phyloP scores from a whole-genome alignment of 2,888 invertebrate species.

The Cancer borealis region DNA sequence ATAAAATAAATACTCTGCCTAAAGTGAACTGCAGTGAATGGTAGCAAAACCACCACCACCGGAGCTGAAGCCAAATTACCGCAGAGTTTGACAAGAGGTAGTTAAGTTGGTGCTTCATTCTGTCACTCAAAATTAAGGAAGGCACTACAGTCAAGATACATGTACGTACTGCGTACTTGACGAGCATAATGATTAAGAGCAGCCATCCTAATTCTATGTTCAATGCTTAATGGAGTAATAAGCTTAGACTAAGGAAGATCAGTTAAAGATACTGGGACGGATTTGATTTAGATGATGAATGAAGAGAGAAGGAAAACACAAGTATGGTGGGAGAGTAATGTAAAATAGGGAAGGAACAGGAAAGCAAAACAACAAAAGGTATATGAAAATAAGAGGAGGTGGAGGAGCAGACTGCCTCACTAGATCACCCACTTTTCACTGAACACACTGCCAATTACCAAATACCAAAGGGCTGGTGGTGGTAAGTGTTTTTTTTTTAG shows the following conservation, averaged over 20 bases:
- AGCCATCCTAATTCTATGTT: no score
- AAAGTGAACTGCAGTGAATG: background rate
- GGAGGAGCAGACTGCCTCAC: constrained; percentile 3
- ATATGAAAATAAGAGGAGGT: background rate
- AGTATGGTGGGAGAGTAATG: background rate
- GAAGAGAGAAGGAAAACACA: background rate
- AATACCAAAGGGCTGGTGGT: background rate
- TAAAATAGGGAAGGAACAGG: background rate
- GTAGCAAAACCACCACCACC: background rate
- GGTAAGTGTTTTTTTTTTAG: background rate
- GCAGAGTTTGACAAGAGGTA: background rate
- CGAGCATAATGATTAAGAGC: no score
- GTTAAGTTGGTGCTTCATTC: no score
- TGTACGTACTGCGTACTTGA: no score
- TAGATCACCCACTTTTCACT: background rate
- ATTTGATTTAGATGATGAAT: background rate
- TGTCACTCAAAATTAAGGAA: no score
- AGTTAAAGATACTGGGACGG: constrained; percentile 3
- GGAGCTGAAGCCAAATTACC: background rate
- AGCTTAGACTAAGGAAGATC: background rate
- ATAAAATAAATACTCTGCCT: background rate
- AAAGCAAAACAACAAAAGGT: background rate
- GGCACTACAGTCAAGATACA: no score
- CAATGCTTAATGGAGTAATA: background rate
- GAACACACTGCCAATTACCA: background rate